Base-by-base conservation (phyloP, 2,888 invertebrate genomes). In the Pyrochroa serraticornis region DNA sequence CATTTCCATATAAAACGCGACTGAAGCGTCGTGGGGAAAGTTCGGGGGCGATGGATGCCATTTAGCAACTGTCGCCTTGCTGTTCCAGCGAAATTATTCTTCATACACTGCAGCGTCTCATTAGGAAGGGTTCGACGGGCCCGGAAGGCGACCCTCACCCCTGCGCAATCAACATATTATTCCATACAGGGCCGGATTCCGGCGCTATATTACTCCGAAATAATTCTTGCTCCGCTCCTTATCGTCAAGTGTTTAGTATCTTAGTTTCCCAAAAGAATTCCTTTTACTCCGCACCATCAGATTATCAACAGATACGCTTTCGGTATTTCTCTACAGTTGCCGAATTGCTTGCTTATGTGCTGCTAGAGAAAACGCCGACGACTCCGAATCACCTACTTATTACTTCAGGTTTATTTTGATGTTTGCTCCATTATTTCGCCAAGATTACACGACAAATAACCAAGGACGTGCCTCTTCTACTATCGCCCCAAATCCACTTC, bases 31-130 rank as follows among this genome's bases (percentile, higher is more conserved):
- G 66, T 58, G 59, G 71, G 70, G 69, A 71, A 73, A 73, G 71
- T 75, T 73, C 69, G 69, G 64, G 22, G 61, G 63, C 67, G 70
- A 72, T 72, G 69, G 70, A 67, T 72, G 74, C 71, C 74, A 71
- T 75, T 75, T 72, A 70, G 65, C 71, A 72, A 72, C 72, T 74
- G 73, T 73, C 71, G 68, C 67, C 68, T 63, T 68, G 65, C 62
- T 60, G 57, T 63, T 66, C 59, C 54, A 57, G 56, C 62, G 62
- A 60, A 69, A 71, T 71, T 71, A 71, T 71, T 72, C 71, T 73
- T 72, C 67, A 71, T 71, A 67, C 46, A 50, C 45, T 55, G 41
- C 64, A 47, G 63, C 43, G 60, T 54, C 62, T 64, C 70, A 65
- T 68, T 68, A 66, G 64, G 31, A 48, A 38, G 42, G 55, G 33